Percentiles rank a stretch among this genome's conserved stretches.
These are phyloP conservation scores for Melanitta fusca DNA, from an alignment of 2,797 vertebrate species.

Conservation along the genomic window DNA sequence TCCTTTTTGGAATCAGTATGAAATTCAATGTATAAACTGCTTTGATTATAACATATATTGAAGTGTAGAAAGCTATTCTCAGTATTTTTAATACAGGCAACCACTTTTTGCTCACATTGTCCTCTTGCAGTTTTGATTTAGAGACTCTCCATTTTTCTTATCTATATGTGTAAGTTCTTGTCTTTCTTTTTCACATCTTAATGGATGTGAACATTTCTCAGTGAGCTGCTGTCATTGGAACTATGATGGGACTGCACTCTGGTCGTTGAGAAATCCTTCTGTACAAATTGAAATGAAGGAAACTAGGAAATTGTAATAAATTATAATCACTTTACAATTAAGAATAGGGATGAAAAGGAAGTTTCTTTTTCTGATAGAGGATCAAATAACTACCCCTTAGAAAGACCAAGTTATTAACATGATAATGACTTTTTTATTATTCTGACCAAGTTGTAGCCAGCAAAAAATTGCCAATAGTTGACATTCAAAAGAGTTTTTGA, in stretches of 20 bases:
- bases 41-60: not conserved
- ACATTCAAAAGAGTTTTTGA: conserved; percentile 47
- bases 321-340: not conserved
- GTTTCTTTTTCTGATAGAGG: not conserved
- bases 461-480: not conserved
- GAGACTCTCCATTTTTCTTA: not conserved
- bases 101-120: not conserved
- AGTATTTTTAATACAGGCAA: not conserved
- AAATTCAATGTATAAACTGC: not conserved
- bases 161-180: not conserved
- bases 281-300: not conserved
- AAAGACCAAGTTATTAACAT: conserved; percentile 30
- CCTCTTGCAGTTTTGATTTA: not conserved
- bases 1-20: not conserved
- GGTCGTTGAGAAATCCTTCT: not conserved
- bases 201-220: not conserved
- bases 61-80: not conserved
- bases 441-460: not conserved
- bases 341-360: not conserved
- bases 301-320: not conserved
- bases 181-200: not conserved
- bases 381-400: not conserved
- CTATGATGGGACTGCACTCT: not conserved
- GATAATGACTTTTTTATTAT: conserved; percentile 14
- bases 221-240: not conserved